Percentiles rank a stretch among this genome's conserved stretches.
These are phyloP conservation scores for Pherbina coryleti DNA, from an alignment of 2,888 invertebrate species.

Conservation along the genomic window DNA sequence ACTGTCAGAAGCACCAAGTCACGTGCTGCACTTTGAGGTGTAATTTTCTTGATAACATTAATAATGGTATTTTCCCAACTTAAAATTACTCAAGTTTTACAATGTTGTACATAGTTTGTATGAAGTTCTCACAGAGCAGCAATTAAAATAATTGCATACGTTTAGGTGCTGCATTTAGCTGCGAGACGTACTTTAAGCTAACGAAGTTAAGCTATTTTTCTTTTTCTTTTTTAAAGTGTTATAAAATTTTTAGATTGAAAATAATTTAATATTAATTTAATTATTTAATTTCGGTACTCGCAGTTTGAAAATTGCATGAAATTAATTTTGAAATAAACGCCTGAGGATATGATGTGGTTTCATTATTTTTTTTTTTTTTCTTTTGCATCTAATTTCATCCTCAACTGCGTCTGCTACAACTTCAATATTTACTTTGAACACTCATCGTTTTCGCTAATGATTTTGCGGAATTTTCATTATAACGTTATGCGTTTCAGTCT, in stretches of 20 bases:
- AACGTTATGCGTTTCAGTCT: background rate
- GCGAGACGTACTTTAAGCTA: background rate
- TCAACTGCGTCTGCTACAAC: background rate
- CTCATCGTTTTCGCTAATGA: constrained; percentile 33
- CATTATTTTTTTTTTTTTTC: background rate
- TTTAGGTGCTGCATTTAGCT: background rate
- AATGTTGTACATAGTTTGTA: background rate
- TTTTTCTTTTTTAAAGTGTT: background rate
- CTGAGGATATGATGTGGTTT: constrained; percentile 1
- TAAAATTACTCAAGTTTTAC: constrained; percentile 13
- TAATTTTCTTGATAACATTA: constrained; percentile 24
- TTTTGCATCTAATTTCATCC: background rate
- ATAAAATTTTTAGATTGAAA: background rate
- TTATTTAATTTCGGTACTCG: background rate
- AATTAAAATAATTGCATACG: constrained; percentile 29
- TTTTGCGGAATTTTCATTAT: constrained; percentile 34
- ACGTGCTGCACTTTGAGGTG: constrained; percentile 12
- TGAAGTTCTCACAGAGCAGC: constrained; percentile 4
- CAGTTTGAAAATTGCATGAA: background rate
- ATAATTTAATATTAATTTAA: background rate
- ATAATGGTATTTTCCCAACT: constrained; percentile 11
- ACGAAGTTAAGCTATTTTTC: background rate
- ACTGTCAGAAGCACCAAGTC: background rate
- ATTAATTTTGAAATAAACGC: background rate
- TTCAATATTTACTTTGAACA: constrained; percentile 27